Evolutionary conservation across 1,140 invertebrate genomes (phyloP), one percentile per base, ranked within the genome.

Genomic region (Trichogramma pretiosum): DNA sequence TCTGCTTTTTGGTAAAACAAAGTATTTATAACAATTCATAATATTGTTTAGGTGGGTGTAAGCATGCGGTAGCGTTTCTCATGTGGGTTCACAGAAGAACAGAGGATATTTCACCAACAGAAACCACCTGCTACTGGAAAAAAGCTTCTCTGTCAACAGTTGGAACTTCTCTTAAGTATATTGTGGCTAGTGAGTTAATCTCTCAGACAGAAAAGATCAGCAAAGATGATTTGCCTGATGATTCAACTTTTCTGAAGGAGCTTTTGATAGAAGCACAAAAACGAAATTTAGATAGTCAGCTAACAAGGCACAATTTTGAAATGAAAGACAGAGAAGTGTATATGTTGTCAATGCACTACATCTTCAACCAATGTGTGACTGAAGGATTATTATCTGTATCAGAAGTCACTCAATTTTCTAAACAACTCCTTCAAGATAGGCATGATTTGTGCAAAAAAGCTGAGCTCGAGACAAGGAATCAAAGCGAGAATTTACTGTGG

Each of bases 401-500:
- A 17, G 34, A 45, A 23, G n/a, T 39, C 38, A 41, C 37, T 59
- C 11, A 49, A 50, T n/a, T 26, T 30, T 26, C n/a, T n/a, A n/a
- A n/a, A n/a, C n/a, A n/a, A n/a, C n/a, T n/a, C n/a, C n/a, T n/a
- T n/a, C n/a, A n/a, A n/a, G n/a, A n/a, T n/a, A n/a, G n/a, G n/a
- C n/a, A n/a, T n/a, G n/a, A n/a, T n/a, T n/a, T n/a, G n/a, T n/a
- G n/a, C n/a, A n/a, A n/a, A n/a, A n/a, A n/a, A n/a, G n/a, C n/a
- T n/a, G 38, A 40, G 8, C 5, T 40, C 49, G 43, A 46, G 37
- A 59, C 55, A 33, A 45, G 19, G 41, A 30, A 52, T 7, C 56
- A 60, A 56, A 28, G 33, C 32, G 50, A 53, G 28, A 54, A 24
- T 45, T 13, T n/a, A 5, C 23, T 58, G 8, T 65, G 61, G 62